Base-by-base conservation (phyloP, 2,797 vertebrate genomes). In the Odontamblyopus rebecca region DNA sequence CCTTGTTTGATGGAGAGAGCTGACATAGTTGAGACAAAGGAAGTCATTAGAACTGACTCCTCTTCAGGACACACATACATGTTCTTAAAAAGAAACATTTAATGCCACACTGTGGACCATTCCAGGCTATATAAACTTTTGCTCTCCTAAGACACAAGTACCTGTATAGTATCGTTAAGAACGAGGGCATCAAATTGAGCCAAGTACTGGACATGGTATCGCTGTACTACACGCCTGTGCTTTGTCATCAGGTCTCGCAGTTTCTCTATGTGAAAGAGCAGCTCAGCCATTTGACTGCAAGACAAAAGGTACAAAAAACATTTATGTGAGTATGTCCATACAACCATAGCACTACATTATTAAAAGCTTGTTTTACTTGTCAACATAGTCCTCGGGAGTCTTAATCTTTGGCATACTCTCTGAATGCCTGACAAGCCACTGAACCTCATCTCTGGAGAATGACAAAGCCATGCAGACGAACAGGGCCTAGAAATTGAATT, bases 11-110 rank as follows among this genome's bases (percentile, higher is more conserved):
- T 19, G 16, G 93, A 95, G 61, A 98, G 91, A 59, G 92, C 89
- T 0, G 96, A 95, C 67, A 98, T 87, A 4, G 89, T 92, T 50
- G 93, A 96, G 73, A 98, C 96, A 8, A 98, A 97, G 0, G 96
- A 96, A 0, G 93, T 96, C 90, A 97, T 89, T 73, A 98, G 94
- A 69, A 98, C 77, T 0, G 97, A 98, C 72, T 98, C 97, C 72
- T 98, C 97, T 76, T 98, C 97, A 2, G 97, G 97, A 87, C 97
- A 98, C 35, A 98, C 97, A 0, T 89, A 92, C 72, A 98, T 93
- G 82, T 95, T 96, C 97, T 98, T 80, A 9, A 73, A 83, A 61
- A 27, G 7, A 59, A 68, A 69, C 51, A 7, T 23, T 56, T 23
- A 23, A 56, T 23, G n/a, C 8, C n/a, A 23, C 4, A 23, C 53